Percentiles rank a stretch among this genome's conserved stretches.
phyloP scores from a whole-genome alignment of 2,113 vertebrate genomes.

The human (Homo sapiens) region GRCh38 chr4:28158501-28159000 shows the following conservation, averaged over 20 bases:
- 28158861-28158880: not conserved
- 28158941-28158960: not conserved
- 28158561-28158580: not conserved
- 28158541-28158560: not conserved
- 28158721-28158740: not conserved
- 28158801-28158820: not conserved
- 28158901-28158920: not conserved
- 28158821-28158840: not conserved
- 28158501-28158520: not conserved
- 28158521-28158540: not conserved
- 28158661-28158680: too few relatives aligned
- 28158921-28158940: not conserved
- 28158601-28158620: not conserved
- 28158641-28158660: not conserved
- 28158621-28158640: not conserved
- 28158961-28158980: not conserved
- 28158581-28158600: not conserved
- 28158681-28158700: not conserved
- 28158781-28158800: rapidly evolving
- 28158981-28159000: not conserved
- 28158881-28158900: not conserved
- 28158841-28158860: not conserved
- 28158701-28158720: not conserved
- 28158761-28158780: not conserved
- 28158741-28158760: not conserved